Conservation (phyloP, 2,888 invertebrate species). For the Agrilus biguttatus region DNA sequence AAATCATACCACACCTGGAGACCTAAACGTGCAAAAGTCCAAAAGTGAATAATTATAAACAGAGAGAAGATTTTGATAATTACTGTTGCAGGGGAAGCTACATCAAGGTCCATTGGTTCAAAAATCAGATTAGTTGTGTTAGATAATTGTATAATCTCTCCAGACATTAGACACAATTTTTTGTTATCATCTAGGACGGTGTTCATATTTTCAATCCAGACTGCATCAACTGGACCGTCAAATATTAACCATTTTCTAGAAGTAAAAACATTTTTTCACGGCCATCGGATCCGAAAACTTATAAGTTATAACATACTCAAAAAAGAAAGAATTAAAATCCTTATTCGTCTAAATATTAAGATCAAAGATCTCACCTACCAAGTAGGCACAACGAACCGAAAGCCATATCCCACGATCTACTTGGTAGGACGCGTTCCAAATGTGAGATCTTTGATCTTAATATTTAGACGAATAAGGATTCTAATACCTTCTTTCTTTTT, state of each 20-base stretch:
- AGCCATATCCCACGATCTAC: too few species aligned
- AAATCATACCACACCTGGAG: conserved; percentile 93
- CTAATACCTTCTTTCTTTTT: too few species aligned
- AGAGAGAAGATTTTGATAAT: neutral
- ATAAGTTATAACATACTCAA: too few species aligned
- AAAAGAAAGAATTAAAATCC: too few species aligned
- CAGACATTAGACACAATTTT: conserved; percentile 94
- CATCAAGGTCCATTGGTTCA: conserved; percentile 91
- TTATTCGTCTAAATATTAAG: too few species aligned
- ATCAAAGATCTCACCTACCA: too few species aligned
- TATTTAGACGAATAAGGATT: too few species aligned
- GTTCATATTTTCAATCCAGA: conserved; percentile 96
- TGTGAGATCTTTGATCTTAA: too few species aligned
- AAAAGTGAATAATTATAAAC: neutral
- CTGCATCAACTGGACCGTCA: conserved; percentile 91
- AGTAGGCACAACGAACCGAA: too few species aligned
- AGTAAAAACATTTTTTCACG: neutral
- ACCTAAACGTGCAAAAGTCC: conserved; percentile 35
- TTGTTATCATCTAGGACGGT: conserved; percentile 93
- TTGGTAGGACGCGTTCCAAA: too few species aligned
- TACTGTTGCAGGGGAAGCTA: conserved; percentile 82
- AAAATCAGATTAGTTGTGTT: conserved; percentile 82
- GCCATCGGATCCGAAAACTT: too few species aligned
- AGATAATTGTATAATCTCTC: conserved; percentile 88
- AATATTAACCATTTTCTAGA: conserved; percentile 86